A percentile compares a stretch with the other conserved stretches of the same genome.
Evolutionary conservation across 1,140 invertebrate genomes (phyloP).

Genomic region (Drosophila pseudoobscura): DNA sequence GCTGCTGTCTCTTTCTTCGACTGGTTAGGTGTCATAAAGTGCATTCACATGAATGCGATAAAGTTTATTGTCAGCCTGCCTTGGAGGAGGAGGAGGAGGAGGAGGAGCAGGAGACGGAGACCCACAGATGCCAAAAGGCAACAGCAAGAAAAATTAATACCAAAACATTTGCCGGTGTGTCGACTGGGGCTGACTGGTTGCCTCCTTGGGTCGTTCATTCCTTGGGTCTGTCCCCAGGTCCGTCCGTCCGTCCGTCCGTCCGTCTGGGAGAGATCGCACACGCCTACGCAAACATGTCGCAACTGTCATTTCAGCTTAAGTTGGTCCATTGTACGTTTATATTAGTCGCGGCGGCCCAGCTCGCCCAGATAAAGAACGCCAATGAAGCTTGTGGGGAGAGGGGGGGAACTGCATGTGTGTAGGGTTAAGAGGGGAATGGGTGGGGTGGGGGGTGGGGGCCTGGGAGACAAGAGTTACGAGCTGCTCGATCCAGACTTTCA

Average conservation of each 20-base stretch:
- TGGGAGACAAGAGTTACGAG: conserved; percentile 70
- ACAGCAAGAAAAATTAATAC: conserved; percentile 77
- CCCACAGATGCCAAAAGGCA: conserved; percentile 38
- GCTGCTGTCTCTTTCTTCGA: conserved; percentile 26
- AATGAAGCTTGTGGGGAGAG: conserved; percentile 45
- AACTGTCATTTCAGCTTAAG: conserved; percentile 83
- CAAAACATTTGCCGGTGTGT: conserved; percentile 65
- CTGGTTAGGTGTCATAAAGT: conserved; percentile 79
- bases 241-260: conserved; percentile 19
- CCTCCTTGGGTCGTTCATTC: conserved; percentile 40
- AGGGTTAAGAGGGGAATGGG: neutral
- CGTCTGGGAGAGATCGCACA: conserved; percentile 70
- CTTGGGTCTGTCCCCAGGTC: conserved; percentile 3
- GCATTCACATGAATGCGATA: conserved; percentile 81
- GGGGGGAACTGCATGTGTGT: conserved; percentile 9
- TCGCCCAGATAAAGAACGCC: conserved; percentile 56
- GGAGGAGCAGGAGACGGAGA: neutral
- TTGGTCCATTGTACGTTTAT: conserved; percentile 82
- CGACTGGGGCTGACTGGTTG: conserved; percentile 13
- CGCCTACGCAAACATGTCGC: conserved; percentile 82
- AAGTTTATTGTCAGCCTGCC: conserved; percentile 76
- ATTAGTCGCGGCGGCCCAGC: conserved; percentile 70
- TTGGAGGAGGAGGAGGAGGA: conserved; percentile 16
- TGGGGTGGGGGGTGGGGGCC: conserved; percentile 3
- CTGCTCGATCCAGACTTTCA: conserved; percentile 72